phyloP scores from a whole-genome alignment of 2,113 vertebrate genomes.

The Mustela lutreola region DNA sequence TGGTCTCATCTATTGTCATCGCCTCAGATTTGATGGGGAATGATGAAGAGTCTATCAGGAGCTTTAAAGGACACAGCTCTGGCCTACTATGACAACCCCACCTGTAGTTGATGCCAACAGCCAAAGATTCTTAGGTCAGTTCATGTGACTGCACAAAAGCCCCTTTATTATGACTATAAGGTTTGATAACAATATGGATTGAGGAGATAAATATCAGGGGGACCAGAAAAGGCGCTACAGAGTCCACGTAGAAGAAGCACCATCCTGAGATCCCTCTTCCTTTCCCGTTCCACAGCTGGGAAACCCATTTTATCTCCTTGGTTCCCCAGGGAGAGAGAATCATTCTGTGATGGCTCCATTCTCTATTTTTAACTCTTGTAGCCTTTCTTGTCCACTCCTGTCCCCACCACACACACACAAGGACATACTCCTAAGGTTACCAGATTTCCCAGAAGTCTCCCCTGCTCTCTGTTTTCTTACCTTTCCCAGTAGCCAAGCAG shows the following conservation, averaged over 20 bases:
- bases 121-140: slow-evolving; percentile 4
- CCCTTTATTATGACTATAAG: not conserved
- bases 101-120: not conserved
- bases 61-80: not conserved
- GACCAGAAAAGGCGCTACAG: not conserved
- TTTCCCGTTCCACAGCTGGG: not conserved
- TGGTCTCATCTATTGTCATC: not conserved
- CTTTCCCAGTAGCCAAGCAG: not conserved
- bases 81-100: not conserved
- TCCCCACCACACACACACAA: not conserved
- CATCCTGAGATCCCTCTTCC: not conserved
- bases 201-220: not conserved
- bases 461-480: not conserved
- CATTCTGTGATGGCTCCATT: not conserved
- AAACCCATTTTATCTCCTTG: not conserved
- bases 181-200: not conserved
- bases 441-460: not conserved
- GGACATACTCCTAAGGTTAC: not conserved
- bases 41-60: not conserved
- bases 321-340: not conserved
- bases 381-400: not conserved
- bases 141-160: not conserved
- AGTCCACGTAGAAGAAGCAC: not conserved
- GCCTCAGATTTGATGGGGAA: not conserved
- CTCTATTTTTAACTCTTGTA: not conserved